A percentile compares a stretch with the other conserved stretches of the same genome.
These are phyloP conservation scores for Camponotus pennsylvanicus DNA, from an alignment of 1,140 invertebrate species.

Conservation along the genomic window DNA sequence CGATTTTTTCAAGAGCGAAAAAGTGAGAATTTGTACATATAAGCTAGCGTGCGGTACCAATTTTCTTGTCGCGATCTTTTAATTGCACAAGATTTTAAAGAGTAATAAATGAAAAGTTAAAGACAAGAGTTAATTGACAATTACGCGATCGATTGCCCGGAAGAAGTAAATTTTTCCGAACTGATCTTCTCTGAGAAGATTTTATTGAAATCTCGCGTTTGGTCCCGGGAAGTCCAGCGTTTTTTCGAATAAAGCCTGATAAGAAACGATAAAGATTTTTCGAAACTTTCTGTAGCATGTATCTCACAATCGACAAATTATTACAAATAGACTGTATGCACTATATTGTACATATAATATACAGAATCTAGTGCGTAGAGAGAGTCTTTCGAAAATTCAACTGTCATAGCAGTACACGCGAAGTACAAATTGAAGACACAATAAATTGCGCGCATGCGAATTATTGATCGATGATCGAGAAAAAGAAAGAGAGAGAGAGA, in stretches of 20 bases:
- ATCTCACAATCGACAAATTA: conserved; percentile 15
- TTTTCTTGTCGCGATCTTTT: neutral
- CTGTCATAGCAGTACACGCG: conserved; percentile 18
- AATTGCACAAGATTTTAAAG: too few species aligned
- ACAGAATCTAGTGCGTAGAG: conserved; percentile 10
- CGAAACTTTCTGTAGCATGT: conserved; percentile 7
- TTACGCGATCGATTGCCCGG: neutral
- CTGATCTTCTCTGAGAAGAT: neutral
- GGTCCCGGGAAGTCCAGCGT: neutral
- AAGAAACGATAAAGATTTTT: neutral
- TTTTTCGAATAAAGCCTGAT: conserved; percentile 33
- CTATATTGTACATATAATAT: conserved; percentile 12
- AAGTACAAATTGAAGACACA: conserved; percentile 57
- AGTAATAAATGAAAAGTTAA: neutral
- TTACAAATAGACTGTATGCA: neutral
- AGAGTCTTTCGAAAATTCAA: conserved; percentile 29
- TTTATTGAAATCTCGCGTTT: conserved; percentile 8
- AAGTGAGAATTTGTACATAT: neutral
- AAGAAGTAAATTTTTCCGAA: neutral
- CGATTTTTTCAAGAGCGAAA: neutral
- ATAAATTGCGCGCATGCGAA: conserved; percentile 29
- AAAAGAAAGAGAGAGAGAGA: neutral
- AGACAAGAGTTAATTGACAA: neutral
- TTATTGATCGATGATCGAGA: conserved; percentile 8
- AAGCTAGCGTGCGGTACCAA: neutral